phyloP scores from a whole-genome alignment of 2,113 vertebrate species.

The Damaliscus lunatus region DNA sequence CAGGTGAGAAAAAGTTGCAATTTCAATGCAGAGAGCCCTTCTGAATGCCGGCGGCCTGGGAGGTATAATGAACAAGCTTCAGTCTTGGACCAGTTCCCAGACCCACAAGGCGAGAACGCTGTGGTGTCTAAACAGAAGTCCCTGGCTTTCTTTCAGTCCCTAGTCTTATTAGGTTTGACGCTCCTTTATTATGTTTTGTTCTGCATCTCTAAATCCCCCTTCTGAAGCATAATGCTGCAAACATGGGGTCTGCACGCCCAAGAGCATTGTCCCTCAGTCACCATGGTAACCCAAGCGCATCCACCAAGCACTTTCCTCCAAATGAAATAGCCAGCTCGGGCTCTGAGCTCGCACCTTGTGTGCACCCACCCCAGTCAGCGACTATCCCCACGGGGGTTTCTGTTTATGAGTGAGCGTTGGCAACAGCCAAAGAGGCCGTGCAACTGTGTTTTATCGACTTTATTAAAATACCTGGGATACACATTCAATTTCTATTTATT shows the following conservation, averaged over 20 bases:
- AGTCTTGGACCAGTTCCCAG: conserved; percentile 73
- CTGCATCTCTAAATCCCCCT: conserved; percentile 73
- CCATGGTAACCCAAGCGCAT: conserved; percentile 69
- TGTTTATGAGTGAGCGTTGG: conserved; percentile 49
- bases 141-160: conserved; percentile 80
- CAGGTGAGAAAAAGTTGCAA: conserved; percentile 77
- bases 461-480: conserved; percentile 67
- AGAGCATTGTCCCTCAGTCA: conserved; percentile 48
- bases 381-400: conserved; percentile 46
- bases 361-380: conserved; percentile 27
- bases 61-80: conserved; percentile 74
- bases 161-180: conserved; percentile 67
- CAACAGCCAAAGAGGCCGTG: conserved; percentile 39
- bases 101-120: conserved; percentile 69
- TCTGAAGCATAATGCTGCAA: conserved; percentile 71
- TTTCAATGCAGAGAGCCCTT: conserved; percentile 69
- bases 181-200: conserved; percentile 70
- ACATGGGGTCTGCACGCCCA: conserved; percentile 65
- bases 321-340: background rate
- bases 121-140: conserved; percentile 78
- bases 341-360: conserved; percentile 48
- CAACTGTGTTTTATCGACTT: conserved; percentile 58
- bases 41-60: conserved; percentile 70
- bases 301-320: conserved; percentile 52
- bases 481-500: conserved; percentile 62